These are phyloP conservation scores for Perdix hodgsoniae DNA, from an alignment of 2,797 vertebrate genomes.

Conservation along the genomic window DNA sequence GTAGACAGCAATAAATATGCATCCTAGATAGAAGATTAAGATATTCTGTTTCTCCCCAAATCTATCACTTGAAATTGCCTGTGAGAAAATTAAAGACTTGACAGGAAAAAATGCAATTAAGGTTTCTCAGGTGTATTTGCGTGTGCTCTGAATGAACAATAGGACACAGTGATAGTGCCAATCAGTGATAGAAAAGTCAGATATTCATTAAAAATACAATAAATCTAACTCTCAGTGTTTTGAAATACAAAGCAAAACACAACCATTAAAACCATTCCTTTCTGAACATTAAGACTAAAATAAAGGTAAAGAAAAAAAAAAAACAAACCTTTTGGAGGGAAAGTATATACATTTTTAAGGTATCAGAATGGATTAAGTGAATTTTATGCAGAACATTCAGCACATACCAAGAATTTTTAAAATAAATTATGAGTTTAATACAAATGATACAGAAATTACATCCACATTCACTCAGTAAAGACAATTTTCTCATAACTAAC, in stretches of 20 bases:
- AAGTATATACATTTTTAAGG: neutral
- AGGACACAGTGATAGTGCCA: neutral
- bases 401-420: neutral
- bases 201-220: constrained; percentile 26
- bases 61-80: neutral
- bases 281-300: constrained; percentile 4
- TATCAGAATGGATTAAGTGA: neutral
- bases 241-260: neutral
- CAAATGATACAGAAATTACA: neutral
- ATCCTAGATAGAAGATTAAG: neutral
- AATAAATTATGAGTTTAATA: neutral
- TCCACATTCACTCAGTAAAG: neutral
- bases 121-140: neutral
- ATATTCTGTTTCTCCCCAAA: neutral
- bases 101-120: constrained; percentile 41
- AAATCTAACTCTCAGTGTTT: constrained; percentile 1
- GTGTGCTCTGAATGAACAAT: constrained; percentile 20
- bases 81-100: constrained; percentile 13
- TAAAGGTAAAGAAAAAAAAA: neutral
- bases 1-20: neutral
- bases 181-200: constrained; percentile 6
- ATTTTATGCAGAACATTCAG: constrained; percentile 25
- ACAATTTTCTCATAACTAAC: neutral
- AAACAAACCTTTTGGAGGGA: neutral
- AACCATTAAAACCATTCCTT: neutral